Percentiles rank a stretch among this genome's conserved stretches.
Evolutionary conservation across 2,797 vertebrate genomes (phyloP).

Genomic region (Trachurus trachurus): DNA sequence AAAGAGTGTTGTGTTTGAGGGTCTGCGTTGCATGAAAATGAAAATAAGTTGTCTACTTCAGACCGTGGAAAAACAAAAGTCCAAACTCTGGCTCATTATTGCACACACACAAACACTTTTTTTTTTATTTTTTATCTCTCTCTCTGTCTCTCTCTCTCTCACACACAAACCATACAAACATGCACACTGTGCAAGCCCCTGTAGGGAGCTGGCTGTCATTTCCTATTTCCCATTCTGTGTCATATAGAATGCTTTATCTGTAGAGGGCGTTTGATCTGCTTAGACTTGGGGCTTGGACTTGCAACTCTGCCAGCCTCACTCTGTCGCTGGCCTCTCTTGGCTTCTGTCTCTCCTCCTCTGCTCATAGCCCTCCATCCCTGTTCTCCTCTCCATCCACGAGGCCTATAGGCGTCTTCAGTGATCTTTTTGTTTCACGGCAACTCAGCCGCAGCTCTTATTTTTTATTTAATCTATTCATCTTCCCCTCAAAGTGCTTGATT

Average conservation of each 20-base stretch:
- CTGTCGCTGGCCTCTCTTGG: slow-evolving; percentile 18
- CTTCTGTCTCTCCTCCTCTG: slow-evolving; percentile 21
- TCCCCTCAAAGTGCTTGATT: slow-evolving; percentile 44
- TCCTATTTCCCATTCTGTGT: slow-evolving; percentile 71
- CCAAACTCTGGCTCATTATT: slow-evolving; percentile 21
- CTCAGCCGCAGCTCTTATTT: slow-evolving; percentile 38
- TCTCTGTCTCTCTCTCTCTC: background rate
- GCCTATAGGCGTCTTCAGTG: slow-evolving; percentile 21
- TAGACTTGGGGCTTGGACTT: slow-evolving; percentile 68
- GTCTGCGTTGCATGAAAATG: background rate
- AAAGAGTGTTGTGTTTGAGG: background rate
- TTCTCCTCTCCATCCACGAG: slow-evolving; percentile 12
- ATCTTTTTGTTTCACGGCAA: slow-evolving; percentile 1
- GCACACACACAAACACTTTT: slow-evolving; percentile 16
- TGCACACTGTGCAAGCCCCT: slow-evolving; percentile 43
- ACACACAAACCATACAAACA: slow-evolving; percentile 35
- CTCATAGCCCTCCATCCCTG: slow-evolving; percentile 1
- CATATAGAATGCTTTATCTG: slow-evolving; percentile 67
- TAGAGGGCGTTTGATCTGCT: slow-evolving; percentile 72
- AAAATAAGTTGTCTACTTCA: slow-evolving; percentile 22
- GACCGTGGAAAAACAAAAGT: slow-evolving; percentile 38
- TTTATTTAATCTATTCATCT: slow-evolving; percentile 44
- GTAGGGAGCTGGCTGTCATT: slow-evolving; percentile 73
- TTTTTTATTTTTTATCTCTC: no score
- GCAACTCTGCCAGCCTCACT: slow-evolving; percentile 44